A percentile compares a stretch with the other conserved stretches of the same genome.
Conservation (phyloP, 2,888 invertebrate genomes). For the Malacosoma neustria region DNA sequence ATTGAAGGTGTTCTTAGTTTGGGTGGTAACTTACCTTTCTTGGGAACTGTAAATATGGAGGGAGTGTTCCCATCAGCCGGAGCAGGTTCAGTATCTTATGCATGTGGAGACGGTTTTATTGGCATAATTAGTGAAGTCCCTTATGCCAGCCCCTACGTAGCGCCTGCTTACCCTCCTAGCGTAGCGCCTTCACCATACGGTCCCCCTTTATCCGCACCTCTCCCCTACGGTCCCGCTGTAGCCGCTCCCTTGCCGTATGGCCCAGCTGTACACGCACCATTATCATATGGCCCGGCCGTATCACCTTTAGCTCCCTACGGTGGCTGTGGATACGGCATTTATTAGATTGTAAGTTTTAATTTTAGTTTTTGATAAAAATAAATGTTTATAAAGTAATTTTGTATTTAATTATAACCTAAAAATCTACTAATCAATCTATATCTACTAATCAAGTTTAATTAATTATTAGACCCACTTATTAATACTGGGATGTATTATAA, state of each 20-base stretch:
- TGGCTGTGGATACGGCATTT: neutral
- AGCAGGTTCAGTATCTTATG: slow-evolving; percentile 28
- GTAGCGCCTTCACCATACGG: neutral
- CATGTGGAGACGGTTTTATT: slow-evolving; percentile 30
- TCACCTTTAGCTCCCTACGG: neutral
- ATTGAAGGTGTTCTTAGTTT: slow-evolving; percentile 21
- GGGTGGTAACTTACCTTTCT: slow-evolving; percentile 22
- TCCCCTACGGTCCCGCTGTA: neutral
- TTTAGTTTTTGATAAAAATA: neutral
- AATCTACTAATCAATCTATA: no score
- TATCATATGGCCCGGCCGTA: neutral
- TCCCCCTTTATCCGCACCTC: neutral
- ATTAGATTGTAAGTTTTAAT: neutral
- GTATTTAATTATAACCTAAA: no score
- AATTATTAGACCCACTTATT: no score
- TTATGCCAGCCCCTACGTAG: slow-evolving; percentile 1
- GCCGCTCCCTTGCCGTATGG: neutral
- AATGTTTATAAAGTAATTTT: neutral
- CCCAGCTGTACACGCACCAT: neutral
- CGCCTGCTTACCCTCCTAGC: neutral
- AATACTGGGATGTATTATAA: no score
- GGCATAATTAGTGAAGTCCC: slow-evolving; percentile 25
- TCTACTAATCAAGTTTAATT: no score
- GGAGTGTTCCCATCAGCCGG: slow-evolving; percentile 26
- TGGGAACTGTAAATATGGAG: slow-evolving; percentile 21